Conservation (phyloP, 2,797 vertebrate species). For the Pangasius sanitwongsei region DNA sequence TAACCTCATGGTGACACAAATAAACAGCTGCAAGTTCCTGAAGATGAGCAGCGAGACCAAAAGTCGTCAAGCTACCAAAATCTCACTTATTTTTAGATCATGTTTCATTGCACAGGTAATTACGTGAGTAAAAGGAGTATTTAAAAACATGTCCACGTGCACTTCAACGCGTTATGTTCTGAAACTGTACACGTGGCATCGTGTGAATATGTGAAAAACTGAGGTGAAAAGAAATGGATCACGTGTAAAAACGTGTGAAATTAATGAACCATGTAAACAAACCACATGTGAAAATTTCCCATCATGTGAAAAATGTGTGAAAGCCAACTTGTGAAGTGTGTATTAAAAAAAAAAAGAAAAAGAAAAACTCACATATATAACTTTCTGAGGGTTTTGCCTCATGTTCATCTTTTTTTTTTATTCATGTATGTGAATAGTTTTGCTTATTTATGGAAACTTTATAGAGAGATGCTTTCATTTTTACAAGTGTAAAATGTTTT, state of each 20-base stretch:
- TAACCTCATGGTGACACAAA: constrained; percentile 6
- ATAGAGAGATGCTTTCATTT: neutral
- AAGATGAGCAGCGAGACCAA: neutral
- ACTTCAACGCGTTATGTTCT: neutral
- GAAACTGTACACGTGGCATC: neutral
- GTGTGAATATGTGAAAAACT: neutral
- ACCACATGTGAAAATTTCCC: too few species aligned
- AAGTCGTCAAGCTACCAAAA: neutral
- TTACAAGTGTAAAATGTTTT: neutral
- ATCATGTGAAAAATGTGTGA: neutral
- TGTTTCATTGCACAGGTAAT: neutral
- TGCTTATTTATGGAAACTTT: neutral
- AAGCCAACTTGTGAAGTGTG: neutral
- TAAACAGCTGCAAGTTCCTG: constrained; percentile 31
- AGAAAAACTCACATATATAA: too few species aligned
- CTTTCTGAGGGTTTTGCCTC: too few species aligned
- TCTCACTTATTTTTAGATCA: neutral
- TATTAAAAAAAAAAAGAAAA: too few species aligned
- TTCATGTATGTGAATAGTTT: neutral
- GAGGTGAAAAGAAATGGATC: neutral
- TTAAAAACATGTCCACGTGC: neutral
- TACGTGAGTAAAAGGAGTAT: neutral
- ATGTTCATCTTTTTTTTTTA: neutral
- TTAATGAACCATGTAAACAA: neutral
- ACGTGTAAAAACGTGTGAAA: too few species aligned